phyloP scores from a whole-genome alignment of 2,113 vertebrate genomes.

The Otolemur garnettii region DNA sequence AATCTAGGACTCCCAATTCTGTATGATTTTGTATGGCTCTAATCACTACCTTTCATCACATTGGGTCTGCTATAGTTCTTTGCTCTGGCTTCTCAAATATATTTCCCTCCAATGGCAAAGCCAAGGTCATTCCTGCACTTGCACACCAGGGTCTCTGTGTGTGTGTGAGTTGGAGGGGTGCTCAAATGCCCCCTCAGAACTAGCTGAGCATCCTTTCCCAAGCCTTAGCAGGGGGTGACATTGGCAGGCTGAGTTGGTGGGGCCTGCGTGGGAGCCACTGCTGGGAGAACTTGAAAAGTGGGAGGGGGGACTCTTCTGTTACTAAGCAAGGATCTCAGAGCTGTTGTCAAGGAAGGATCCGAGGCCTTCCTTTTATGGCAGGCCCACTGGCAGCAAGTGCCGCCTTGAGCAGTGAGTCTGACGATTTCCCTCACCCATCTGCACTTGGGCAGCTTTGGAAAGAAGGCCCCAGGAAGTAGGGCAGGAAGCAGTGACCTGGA shows the following conservation, averaged over 20 bases:
- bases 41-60: not conserved
- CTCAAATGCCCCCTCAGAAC: not conserved
- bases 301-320: constrained; percentile 82
- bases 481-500: not conserved
- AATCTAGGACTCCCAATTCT: not conserved
- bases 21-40: not conserved
- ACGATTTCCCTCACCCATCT: not conserved
- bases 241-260: constrained; percentile 72
- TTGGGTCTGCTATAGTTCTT: not conserved
- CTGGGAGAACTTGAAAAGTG: constrained; percentile 77
- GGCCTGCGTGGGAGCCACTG: constrained; percentile 81
- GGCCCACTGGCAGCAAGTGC: not conserved
- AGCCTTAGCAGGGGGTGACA: constrained; percentile 22
- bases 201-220: not conserved
- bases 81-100: not conserved
- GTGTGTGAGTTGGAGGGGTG: not conserved
- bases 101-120: not conserved
- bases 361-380: constrained; percentile 81
- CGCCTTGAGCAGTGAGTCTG: not conserved
- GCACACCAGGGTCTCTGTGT: not conserved
- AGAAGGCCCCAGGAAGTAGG: not conserved
- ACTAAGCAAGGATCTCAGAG: constrained; percentile 85
- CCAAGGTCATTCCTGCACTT: not conserved
- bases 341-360: constrained; percentile 84
- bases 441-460: not conserved